Conservation (phyloP, 2,113 vertebrate species). For the Vombatus ursinus region DNA sequence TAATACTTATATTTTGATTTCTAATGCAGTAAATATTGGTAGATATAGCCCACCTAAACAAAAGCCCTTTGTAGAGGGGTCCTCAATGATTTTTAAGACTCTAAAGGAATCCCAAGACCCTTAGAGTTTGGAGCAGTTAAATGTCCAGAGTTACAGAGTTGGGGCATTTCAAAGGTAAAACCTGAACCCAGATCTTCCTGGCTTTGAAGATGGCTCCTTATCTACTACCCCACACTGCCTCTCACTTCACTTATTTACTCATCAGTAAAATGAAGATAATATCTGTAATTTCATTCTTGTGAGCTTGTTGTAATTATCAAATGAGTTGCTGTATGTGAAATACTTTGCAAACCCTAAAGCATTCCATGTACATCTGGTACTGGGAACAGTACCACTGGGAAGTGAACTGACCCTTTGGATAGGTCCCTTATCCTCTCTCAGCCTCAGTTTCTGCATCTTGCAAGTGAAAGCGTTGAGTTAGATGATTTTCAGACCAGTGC, state of each 20-base stretch:
- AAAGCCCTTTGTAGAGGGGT: neutral
- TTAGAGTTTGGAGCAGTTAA: neutral
- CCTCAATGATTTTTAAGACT: neutral
- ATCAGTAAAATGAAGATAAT: neutral
- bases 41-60: neutral
- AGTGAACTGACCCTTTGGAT: neutral
- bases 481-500: constrained; percentile 4
- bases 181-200: neutral
- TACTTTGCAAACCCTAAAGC: neutral
- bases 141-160: neutral
- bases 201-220: neutral
- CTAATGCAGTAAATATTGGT: neutral
- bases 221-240: neutral
- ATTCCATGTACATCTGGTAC: neutral
- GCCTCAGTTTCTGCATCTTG: neutral
- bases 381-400: neutral
- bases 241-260: neutral
- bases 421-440: neutral
- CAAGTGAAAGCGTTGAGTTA: neutral
- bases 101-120: neutral
- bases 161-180: neutral
- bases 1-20: neutral
- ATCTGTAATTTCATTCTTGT: neutral
- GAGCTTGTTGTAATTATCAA: neutral
- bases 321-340: neutral